These are phyloP conservation scores for Hemaris fuciformis DNA, from an alignment of 2,888 invertebrate genomes.

Conservation along the genomic window DNA sequence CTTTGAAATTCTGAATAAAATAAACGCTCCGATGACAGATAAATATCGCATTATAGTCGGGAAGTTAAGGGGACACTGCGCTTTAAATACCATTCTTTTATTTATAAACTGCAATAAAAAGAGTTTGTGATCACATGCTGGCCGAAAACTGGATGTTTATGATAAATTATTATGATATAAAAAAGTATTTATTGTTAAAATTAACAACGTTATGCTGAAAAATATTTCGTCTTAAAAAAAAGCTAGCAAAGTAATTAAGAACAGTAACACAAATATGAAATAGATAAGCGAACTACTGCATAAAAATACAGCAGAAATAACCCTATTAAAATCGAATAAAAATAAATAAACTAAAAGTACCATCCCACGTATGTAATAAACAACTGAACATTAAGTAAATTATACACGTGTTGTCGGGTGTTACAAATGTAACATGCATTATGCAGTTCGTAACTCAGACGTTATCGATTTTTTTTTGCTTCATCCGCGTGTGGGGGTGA, in stretches of 20 bases:
- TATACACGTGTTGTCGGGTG: neutral
- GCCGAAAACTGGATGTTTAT: neutral
- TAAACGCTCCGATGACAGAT: conserved; percentile 56
- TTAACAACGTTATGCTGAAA: neutral
- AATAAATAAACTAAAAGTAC: neutral
- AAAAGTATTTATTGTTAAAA: neutral
- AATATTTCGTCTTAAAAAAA: neutral
- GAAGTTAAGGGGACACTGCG: conserved; percentile 38
- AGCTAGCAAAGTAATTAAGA: neutral
- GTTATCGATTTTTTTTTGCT: conserved; percentile 16
- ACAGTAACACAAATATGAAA: neutral
- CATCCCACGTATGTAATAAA: neutral
- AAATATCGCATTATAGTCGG: conserved; percentile 51
- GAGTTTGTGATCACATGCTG: too few species aligned
- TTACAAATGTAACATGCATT: conserved; percentile 5
- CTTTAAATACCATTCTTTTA: neutral
- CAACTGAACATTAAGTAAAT: neutral
- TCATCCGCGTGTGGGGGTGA: conserved; percentile 27
- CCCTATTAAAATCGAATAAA: neutral
- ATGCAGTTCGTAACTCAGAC: neutral
- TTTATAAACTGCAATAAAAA: neutral
- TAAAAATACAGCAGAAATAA: too few species aligned
- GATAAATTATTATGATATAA: neutral
- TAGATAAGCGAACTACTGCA: neutral
- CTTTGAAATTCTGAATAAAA: conserved; percentile 46